Evolutionary conservation across 2,888 invertebrate species (phyloP).

Genomic region (Tromatobia lineatoria): DNA sequence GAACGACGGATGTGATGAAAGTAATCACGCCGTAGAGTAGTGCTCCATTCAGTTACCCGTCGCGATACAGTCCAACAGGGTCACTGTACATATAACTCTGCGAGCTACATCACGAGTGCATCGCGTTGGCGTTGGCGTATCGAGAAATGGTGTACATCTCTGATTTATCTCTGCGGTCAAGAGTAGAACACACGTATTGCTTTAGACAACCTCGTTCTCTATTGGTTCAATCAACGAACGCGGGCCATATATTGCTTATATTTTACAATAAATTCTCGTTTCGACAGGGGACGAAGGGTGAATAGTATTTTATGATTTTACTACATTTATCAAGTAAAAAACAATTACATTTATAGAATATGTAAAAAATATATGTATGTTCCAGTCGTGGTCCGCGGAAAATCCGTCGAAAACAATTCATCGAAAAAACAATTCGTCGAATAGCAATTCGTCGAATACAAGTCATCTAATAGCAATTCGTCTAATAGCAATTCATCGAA

Average conservation of each 20-base stretch:
- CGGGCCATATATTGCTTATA: constrained; percentile 6
- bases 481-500: too few species aligned
- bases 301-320: background rate
- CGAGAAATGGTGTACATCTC: constrained; percentile 26
- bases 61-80: background rate
- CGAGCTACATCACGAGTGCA: background rate
- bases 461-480: background rate
- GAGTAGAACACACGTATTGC: constrained; percentile 17
- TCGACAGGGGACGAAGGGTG: background rate
- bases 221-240: constrained; percentile 40
- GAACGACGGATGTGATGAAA: constrained; percentile 36
- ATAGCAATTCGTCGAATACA: background rate
- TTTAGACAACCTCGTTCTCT: constrained; percentile 17
- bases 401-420: too few species aligned
- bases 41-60: background rate
- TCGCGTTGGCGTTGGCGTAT: background rate
- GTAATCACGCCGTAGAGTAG: constrained; percentile 31
- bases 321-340: background rate
- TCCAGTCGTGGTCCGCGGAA: too few species aligned
- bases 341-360: too few species aligned
- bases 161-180: constrained; percentile 20
- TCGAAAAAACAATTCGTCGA: too few species aligned
- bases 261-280: background rate
- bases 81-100: background rate
- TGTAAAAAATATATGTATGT: too few species aligned